Conservation (phyloP, 2,113 vertebrate genomes). For the Callipepla californica region DNA sequence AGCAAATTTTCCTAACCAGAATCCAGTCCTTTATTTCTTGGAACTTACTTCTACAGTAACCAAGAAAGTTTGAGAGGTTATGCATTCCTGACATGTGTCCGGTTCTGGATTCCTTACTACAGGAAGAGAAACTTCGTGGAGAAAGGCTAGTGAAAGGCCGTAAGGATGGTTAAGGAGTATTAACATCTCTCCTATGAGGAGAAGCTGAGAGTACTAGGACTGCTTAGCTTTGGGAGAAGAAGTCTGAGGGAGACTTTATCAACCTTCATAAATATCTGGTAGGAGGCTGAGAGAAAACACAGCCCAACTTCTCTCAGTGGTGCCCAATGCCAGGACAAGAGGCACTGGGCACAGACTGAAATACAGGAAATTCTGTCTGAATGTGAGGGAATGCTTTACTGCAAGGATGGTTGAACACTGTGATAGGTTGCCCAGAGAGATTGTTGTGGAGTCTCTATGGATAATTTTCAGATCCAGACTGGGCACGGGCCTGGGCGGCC, state of each 20-base stretch:
- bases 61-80: background rate
- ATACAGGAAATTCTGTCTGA: rapidly evolving
- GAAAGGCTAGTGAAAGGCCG: background rate
- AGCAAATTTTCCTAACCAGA: background rate
- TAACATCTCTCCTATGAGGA: rapidly evolving
- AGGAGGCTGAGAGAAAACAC: background rate
- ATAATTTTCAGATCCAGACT: background rate
- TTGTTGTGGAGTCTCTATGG: too few species aligned
- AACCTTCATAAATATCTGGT: background rate
- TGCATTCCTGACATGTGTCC: background rate
- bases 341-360: background rate
- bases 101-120: background rate
- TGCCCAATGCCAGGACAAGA: background rate
- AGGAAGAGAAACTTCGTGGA: background rate
- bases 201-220: background rate
- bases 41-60: background rate
- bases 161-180: background rate
- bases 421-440: background rate
- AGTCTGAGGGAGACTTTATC: background rate
- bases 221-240: background rate
- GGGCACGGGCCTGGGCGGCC: background rate
- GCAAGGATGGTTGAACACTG: background rate
- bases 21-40: background rate
- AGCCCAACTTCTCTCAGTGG: background rate
- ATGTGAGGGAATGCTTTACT: rapidly evolving